Evolutionary conservation across 2,113 vertebrate species (phyloP).

Genomic region (Rhinolophus ferrumequinum): DNA sequence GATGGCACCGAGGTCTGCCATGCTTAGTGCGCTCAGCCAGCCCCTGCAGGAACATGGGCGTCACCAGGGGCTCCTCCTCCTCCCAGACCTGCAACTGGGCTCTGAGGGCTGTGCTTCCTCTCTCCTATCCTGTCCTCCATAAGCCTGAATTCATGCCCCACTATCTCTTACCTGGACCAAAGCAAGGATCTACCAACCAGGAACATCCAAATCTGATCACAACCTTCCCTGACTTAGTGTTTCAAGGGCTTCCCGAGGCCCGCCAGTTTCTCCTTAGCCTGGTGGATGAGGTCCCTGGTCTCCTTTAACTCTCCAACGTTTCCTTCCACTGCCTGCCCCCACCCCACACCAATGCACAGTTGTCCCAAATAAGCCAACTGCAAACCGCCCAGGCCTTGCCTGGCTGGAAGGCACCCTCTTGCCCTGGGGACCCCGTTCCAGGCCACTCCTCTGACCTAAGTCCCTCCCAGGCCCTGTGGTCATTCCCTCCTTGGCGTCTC

Average conservation of each 20-base stretch:
- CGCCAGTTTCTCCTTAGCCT: not conserved
- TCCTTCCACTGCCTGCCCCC: not conserved
- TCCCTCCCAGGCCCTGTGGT: not conserved
- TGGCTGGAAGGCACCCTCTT: not conserved
- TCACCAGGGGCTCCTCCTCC: not conserved
- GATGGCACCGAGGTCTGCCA: too few relatives aligned
- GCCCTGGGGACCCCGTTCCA: too few relatives aligned
- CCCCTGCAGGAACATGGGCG: fast-evolving
- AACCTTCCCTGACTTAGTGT: not conserved
- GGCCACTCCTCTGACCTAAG: not conserved
- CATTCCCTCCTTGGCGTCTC: not conserved
- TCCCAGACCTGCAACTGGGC: too few relatives aligned
- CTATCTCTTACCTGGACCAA: not conserved
- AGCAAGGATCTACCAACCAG: not conserved
- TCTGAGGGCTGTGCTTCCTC: not conserved
- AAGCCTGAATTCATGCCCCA: fast-evolving
- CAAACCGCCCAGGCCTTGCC: not conserved
- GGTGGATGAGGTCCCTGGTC: not conserved
- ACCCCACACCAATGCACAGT: not conserved
- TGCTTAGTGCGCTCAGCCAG: too few relatives aligned
- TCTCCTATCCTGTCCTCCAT: fast-evolving
- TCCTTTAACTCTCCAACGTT: too few relatives aligned
- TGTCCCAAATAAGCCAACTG: not conserved
- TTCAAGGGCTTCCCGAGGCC: not conserved
- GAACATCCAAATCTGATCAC: not conserved